Conservation (phyloP, 2,797 vertebrate species). For the Knipowitschia caucasica region DNA sequence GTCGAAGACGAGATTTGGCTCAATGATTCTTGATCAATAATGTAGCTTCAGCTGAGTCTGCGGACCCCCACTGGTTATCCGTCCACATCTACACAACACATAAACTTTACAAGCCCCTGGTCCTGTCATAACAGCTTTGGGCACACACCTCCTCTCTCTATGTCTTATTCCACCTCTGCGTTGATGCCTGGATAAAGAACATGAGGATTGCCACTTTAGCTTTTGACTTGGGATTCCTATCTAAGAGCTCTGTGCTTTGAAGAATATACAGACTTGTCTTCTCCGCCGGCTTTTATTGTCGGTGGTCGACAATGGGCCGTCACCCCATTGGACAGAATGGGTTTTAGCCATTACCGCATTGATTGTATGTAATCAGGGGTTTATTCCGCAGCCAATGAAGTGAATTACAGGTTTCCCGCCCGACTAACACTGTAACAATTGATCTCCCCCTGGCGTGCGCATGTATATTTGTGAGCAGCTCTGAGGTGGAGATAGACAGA, state of each 20-base stretch:
- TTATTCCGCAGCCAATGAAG: slow-evolving; percentile 86
- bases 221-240: slow-evolving; percentile 37
- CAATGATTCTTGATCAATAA: slow-evolving; percentile 60
- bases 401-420: slow-evolving; percentile 89
- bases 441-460: slow-evolving; percentile 78
- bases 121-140: slow-evolving; percentile 43
- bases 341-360: slow-evolving; percentile 85
- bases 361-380: slow-evolving; percentile 88
- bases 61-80: slow-evolving; percentile 40
- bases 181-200: slow-evolving; percentile 19
- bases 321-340: slow-evolving; percentile 80
- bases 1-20: slow-evolving; percentile 31
- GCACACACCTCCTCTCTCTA: slow-evolving; percentile 20
- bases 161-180: slow-evolving; percentile 31
- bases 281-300: slow-evolving; percentile 58
- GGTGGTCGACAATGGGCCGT: slow-evolving; percentile 17
- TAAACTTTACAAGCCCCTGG: slow-evolving; percentile 47
- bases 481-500: slow-evolving; percentile 24
- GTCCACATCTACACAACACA: slow-evolving; percentile 33
- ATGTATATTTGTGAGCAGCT: slow-evolving; percentile 31
- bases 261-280: slow-evolving; percentile 47
- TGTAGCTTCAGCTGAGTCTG: slow-evolving; percentile 32
- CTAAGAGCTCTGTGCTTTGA: slow-evolving; percentile 11
- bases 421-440: slow-evolving; percentile 93
- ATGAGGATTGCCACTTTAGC: slow-evolving; percentile 14